Evolutionary conservation across 2,113 vertebrate species (phyloP), one percentile per base, ranked within the genome.

Genomic region (Dasypus novemcinctus): DNA sequence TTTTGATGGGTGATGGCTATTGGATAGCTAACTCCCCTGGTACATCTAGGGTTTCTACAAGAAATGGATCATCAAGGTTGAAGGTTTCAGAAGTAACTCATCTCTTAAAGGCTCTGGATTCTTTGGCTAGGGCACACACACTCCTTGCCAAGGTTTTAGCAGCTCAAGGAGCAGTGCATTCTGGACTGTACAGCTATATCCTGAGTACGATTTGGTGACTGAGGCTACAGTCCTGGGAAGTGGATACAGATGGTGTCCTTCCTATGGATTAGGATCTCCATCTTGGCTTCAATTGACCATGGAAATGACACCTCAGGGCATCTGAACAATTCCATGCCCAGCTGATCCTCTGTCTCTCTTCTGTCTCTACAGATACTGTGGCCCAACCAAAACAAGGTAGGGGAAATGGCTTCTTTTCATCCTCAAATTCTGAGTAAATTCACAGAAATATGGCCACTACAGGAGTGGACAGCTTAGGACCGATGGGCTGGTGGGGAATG

Each of bases 291-390:
- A 54, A 43, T n/a, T 74, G 63, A 64, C 64, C 5, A 27, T 14
- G 21, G 18, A n/a, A 85, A 88, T 68, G n/a, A 66, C 38, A 68
- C 20, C 7, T 90, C 38, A 46, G n/a, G 4, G 38, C 17, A 41
- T 59, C 54, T 63, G 68, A 88, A 83, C 23, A 43, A 94, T 6
- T 27, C 38, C 54, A n/a, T 52, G 5, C 17, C 43, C 29, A 87
- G 36, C 41, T 96, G 33, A 97, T 21, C 71, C 38, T 83, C 49
- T 86, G 1, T 86, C 36, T 94, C 61, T 87, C 69, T 93, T 97
- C 41, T 96, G 5, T 95, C 69, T 90, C 52, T 87, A 38, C 82
- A 97, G 97, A 96, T 93, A 66, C 41, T 27, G 4, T 80, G 66
- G 92, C 59, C 29, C 11, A 83, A 75, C 0, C 1, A 1, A 9